A percentile compares a stretch with the other conserved stretches of the same genome.
Evolutionary conservation across 2,797 vertebrate species (phyloP).

Genomic region (Acipenser transmontanus): DNA sequence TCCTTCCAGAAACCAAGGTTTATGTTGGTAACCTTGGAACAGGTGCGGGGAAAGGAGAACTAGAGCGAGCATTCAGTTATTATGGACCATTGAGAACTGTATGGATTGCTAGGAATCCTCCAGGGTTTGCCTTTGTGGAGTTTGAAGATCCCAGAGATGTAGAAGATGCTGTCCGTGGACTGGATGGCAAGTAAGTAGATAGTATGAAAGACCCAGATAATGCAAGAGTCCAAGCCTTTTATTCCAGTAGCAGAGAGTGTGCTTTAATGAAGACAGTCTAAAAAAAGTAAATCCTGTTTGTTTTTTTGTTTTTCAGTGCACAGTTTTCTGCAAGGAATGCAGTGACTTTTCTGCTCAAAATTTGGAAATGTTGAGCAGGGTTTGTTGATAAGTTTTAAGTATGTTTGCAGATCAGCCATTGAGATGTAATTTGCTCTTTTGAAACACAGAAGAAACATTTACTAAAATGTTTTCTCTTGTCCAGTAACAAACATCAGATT

Average conservation of each 20-base stretch:
- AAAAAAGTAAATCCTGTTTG: not conserved
- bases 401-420: constrained; percentile 11
- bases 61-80: constrained; percentile 76
- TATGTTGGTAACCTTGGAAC: constrained; percentile 75
- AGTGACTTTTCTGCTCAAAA: not conserved
- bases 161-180: constrained; percentile 63
- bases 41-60: constrained; percentile 72
- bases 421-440: constrained; percentile 26
- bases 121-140: constrained; percentile 71
- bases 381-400: constrained; percentile 4
- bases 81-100: constrained; percentile 74
- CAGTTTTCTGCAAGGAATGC: not conserved
- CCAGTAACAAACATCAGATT: constrained; percentile 1
- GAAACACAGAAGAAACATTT: constrained; percentile 14
- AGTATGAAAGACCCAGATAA: constrained; percentile 1
- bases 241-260: constrained; percentile 1
- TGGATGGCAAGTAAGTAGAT: constrained; percentile 64
- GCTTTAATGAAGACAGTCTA: constrained; percentile 5
- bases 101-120: constrained; percentile 76
- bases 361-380: constrained; percentile 6
- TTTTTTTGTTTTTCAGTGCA: not conserved
- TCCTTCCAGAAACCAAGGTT: constrained; percentile 64
- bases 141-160: constrained; percentile 67
- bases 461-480: constrained; percentile 4
- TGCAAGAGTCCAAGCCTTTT: constrained; percentile 5